Conservation (phyloP, 2,113 vertebrate genomes). For the Hystrix brachyura region DNA sequence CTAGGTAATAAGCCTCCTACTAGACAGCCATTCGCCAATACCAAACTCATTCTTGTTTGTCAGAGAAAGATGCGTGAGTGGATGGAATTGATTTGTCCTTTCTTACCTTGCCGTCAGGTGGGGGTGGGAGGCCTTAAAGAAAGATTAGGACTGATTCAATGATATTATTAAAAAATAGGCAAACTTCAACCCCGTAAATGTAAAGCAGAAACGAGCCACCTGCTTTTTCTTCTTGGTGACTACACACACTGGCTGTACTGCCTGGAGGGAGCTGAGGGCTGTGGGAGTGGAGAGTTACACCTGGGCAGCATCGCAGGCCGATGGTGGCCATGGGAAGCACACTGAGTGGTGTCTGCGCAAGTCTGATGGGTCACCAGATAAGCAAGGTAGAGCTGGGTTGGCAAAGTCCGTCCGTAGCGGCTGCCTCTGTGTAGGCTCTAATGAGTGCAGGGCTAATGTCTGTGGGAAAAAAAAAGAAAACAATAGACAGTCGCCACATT, state of each 20-base stretch:
- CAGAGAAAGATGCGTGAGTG: neutral
- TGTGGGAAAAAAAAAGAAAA: neutral
- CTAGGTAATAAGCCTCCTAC: neutral
- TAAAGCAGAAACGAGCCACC: neutral
- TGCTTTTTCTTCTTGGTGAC: neutral
- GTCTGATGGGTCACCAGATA: neutral
- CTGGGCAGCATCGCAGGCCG: neutral
- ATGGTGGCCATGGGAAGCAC: neutral
- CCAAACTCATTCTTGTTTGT: neutral
- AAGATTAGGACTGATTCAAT: neutral
- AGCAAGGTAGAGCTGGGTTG: too few relatives aligned
- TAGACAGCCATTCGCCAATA: neutral
- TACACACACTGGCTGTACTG: neutral
- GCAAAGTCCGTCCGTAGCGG: rapidly evolving
- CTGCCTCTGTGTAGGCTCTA: neutral
- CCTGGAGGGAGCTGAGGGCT: neutral
- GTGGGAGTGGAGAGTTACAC: neutral
- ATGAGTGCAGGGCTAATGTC: neutral
- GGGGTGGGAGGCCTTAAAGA: neutral
- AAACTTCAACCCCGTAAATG: neutral
- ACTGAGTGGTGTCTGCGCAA: rapidly evolving
- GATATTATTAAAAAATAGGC: neutral
- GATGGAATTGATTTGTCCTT: neutral
- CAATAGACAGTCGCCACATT: neutral
- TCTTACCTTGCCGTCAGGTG: neutral